Evolutionary conservation across 1,140 invertebrate species (phyloP), one percentile per base, ranked within the genome.

Genomic region (Caenorhabditis tropicalis): DNA sequence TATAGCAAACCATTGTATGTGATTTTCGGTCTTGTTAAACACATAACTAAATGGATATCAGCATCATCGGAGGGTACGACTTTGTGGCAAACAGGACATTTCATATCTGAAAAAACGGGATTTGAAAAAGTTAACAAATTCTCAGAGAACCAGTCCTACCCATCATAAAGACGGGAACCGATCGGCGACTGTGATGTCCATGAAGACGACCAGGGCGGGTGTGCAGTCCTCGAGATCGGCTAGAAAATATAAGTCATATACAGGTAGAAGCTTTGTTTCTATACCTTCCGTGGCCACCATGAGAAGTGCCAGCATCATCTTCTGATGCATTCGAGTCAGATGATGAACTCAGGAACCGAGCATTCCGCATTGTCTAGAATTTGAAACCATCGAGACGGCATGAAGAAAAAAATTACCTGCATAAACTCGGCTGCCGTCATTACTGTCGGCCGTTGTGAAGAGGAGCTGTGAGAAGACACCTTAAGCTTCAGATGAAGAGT

Each of bases 1-100:
- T n/a, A n/a, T n/a, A n/a, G n/a, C n/a, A n/a, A n/a, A 98, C 96
- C 97, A 93, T 99, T 99, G 93, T 99, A 99, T 91, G 95, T 97
- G 91, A 99, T 95, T 91, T 96, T 94, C 89, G 97, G 97, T 94
- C 98, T 97, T 82, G 97, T 98, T 92, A 99, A 94, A 94, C 97
- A 99, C 95, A 98, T 97, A 88, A 98, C 96, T 89, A 99, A 94
- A 93, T 98, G 97, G 93, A 96, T 96, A 94, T 99, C 97, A 91
- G 98, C 96, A 92, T 99, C 97, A 92, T 98, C 96, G 88, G 96
- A 95, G 92, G 97, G 93, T 88, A 99, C 95, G 93, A 96, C 95
- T 93, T 98, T 98, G 92, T 96, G 96, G 94, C 97, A 99, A 87
- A 98, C 96, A 87, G 97, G 97, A 93, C 97, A 99, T 93, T 97